phyloP scores from a whole-genome alignment of 2,888 invertebrate genomes.

The Erynnis tages region DNA sequence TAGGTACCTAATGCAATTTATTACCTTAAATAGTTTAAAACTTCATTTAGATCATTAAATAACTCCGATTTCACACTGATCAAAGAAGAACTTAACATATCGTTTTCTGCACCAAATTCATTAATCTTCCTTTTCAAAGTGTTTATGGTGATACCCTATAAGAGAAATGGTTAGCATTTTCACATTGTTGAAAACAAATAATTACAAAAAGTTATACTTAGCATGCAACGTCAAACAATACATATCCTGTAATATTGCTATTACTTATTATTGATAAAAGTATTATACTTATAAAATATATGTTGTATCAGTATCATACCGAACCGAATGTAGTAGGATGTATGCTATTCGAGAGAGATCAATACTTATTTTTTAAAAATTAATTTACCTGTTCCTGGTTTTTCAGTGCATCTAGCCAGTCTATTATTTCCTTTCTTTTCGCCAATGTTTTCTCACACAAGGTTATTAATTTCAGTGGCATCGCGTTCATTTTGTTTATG shows the following conservation, averaged over 20 bases:
- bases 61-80: conserved; percentile 56
- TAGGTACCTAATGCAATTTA: too few species aligned
- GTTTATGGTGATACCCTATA: conserved; percentile 49
- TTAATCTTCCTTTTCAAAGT: conserved; percentile 58
- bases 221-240: too few species aligned
- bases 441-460: conserved; percentile 60
- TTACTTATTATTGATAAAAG: too few species aligned
- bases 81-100: conserved; percentile 53
- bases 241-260: too few species aligned
- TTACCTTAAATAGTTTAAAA: conserved; percentile 57
- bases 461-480: conserved; percentile 56
- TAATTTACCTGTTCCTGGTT: conserved; percentile 49
- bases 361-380: too few species aligned
- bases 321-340: too few species aligned
- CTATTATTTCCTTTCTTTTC: conserved; percentile 63
- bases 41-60: conserved; percentile 49
- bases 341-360: too few species aligned
- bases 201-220: too few species aligned
- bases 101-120: conserved; percentile 63
- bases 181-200: too few species aligned
- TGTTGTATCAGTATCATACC: too few species aligned
- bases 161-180: too few species aligned
- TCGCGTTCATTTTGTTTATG: conserved; percentile 52
- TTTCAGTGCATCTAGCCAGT: conserved; percentile 59
- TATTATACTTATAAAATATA: too few species aligned